Conservation (phyloP, 2,888 invertebrate genomes). For the Ecliptopera silaceata region DNA sequence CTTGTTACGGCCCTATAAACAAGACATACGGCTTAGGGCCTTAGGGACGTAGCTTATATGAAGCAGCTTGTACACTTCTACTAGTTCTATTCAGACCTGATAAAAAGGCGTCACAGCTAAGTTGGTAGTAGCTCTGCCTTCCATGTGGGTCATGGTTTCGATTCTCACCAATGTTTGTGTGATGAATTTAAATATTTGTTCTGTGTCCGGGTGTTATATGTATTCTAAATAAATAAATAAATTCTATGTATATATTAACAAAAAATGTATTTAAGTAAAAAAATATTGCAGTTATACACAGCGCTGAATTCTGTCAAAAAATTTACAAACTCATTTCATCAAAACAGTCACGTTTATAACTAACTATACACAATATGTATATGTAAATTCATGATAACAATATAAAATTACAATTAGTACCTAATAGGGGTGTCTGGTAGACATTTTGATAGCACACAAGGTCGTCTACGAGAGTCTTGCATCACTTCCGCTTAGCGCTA, state of each 20-base stretch:
- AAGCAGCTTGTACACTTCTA: constrained; percentile 13
- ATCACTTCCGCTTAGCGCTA: constrained; percentile 16
- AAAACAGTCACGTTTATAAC: not conserved
- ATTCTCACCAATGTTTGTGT: too few species aligned
- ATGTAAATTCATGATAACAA: not conserved
- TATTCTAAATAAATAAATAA: too few species aligned
- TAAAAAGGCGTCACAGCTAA: too few species aligned
- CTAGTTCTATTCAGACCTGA: not conserved
- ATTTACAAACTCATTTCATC: too few species aligned
- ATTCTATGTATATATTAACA: too few species aligned
- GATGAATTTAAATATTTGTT: too few species aligned
- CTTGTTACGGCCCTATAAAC: constrained; percentile 41
- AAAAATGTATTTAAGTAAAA: too few species aligned
- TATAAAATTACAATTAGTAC: not conserved
- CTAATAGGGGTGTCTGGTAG: not conserved
- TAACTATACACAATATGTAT: not conserved
- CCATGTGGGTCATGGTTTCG: too few species aligned
- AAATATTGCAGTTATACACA: too few species aligned
- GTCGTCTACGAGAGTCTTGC: constrained; percentile 8
- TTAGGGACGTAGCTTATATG: constrained; percentile 11
- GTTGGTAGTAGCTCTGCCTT: too few species aligned
- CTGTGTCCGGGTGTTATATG: too few species aligned
- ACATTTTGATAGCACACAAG: constrained; percentile 9
- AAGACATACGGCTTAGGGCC: constrained; percentile 36
- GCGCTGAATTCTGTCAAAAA: too few species aligned